Evolutionary conservation across 2,888 invertebrate genomes (phyloP).

Genomic region (Sussaba pulchella): DNA sequence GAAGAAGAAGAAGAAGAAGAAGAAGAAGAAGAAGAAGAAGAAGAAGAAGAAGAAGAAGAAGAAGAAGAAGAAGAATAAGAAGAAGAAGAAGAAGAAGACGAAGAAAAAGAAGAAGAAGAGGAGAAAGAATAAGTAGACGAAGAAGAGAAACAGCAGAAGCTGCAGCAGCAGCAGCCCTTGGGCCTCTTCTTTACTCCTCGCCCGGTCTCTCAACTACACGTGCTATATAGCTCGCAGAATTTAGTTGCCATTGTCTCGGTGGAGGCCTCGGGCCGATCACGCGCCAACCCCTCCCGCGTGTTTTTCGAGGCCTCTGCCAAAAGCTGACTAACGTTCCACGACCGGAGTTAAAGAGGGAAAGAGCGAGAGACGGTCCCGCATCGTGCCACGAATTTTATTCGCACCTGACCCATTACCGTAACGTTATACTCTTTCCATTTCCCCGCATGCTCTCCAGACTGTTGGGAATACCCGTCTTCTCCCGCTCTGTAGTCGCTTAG

Average conservation of each 20-base stretch:
- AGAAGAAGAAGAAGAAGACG: slow-evolving; percentile 30
- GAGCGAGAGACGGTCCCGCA: slow-evolving; percentile 53
- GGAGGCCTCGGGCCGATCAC: slow-evolving; percentile 78
- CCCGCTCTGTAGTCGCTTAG: slow-evolving; percentile 16
- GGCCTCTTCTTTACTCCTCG: slow-evolving; percentile 26
- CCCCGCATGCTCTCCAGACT: slow-evolving; percentile 46
- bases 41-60: not conserved
- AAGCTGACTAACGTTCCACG: slow-evolving; percentile 80
- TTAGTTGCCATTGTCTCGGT: slow-evolving; percentile 81
- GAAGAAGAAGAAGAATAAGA: slow-evolving; percentile 3
- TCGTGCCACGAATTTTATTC: slow-evolving; percentile 75
- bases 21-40: not conserved
- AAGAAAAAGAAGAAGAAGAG: slow-evolving; percentile 26
- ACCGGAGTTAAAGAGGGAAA: slow-evolving; percentile 5
- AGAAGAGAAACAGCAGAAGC: slow-evolving; percentile 17
- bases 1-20: slow-evolving; percentile 39
- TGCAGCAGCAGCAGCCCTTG: slow-evolving; percentile 51
- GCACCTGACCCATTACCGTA: slow-evolving; percentile 73
- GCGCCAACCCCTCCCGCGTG: slow-evolving; percentile 69
- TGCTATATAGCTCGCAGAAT: slow-evolving; percentile 75
- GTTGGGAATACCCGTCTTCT: slow-evolving; percentile 50
- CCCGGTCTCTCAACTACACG: slow-evolving; percentile 34
- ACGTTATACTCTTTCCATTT: slow-evolving; percentile 41
- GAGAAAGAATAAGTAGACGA: slow-evolving; percentile 28
- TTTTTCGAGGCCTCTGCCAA: slow-evolving; percentile 76